These are phyloP conservation scores for Callocephalon fimbriatum DNA, from an alignment of 2,113 vertebrate species.

Conservation along the genomic window DNA sequence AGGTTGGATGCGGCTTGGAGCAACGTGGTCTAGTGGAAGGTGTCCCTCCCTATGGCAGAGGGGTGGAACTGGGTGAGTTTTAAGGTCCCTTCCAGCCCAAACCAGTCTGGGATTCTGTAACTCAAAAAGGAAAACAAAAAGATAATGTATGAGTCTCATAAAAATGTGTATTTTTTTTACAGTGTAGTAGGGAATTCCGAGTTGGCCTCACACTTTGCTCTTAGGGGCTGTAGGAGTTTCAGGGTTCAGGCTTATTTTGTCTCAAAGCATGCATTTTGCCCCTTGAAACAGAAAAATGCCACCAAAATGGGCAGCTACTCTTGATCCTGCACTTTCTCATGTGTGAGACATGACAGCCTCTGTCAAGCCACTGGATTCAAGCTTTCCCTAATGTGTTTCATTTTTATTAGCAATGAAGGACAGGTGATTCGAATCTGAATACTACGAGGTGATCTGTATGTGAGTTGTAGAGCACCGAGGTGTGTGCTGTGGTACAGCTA, in stretches of 20 bases:
- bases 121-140: slow-evolving; percentile 19
- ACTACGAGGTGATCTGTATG: not conserved
- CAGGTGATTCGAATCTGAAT: slow-evolving; percentile 27
- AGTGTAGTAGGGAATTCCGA: not conserved
- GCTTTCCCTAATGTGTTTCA: not conserved
- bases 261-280: not conserved
- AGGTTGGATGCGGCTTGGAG: not conserved
- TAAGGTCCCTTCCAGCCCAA: not conserved
- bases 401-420: not conserved
- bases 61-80: not conserved
- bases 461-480: slow-evolving; percentile 6
- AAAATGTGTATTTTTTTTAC: not conserved
- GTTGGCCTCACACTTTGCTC: not conserved
- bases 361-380: not conserved
- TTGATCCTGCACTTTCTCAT: not conserved
- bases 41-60: not conserved
- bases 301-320: not conserved
- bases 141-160: not conserved
- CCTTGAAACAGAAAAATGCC: not conserved
- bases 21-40: not conserved
- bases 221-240: not conserved
- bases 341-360: not conserved
- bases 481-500: not conserved
- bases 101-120: not conserved
- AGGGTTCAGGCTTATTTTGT: not conserved